Base-by-base conservation (phyloP, 2,888 invertebrate genomes). In the Euplagia quadripunctaria region DNA sequence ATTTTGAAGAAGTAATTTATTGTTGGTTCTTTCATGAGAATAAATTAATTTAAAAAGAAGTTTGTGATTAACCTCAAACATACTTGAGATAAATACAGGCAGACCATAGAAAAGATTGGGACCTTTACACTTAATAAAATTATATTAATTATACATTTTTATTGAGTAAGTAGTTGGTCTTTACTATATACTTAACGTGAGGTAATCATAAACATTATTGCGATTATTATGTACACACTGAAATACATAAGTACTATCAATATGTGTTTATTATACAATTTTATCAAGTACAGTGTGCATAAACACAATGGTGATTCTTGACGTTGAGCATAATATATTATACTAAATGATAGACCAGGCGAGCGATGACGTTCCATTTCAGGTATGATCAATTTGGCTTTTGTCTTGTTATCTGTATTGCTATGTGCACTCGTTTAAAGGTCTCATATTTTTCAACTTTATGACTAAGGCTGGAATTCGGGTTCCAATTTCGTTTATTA, bases 1-100 rank as follows among this genome's bases (percentile, higher is more conserved):
- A 75, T 75, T 77, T 79, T 72, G 49, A 70, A 74, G 55, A 78
- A 66, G 74, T 65, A 74, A 73, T 76, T 80, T 78, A 75, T 68
- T 71, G 51, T 74, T 74, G n/a, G 7, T 67, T 31, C 0, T 74
- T 82, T 76, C 70, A 63, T 67, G 12, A 70, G 46, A 31, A 46
- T 49, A 6, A 49, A 41, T 61, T 61, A 58, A 58, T 65, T 66
- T 31, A 41, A 17, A 51, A 14, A 20, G 12, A 52, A 41, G 31
- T 12, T 61, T 61, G 14, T 31, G 31, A 12, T 61, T 14, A 31
- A 61, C 31, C 14, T 61, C 11, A 61, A 1, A 61, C 14, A 1
- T 58, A 58, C 1, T 11, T 58, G 20, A 31, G 4, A 5, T 61
- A 5, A 20, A 20, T 31, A 12, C 14, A 31, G 12, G 4, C 5